A percentile compares a stretch with the other conserved stretches of the same genome.
These are phyloP conservation scores for Colistium nudipinnis DNA, from an alignment of 2,113 vertebrate species.

Conservation along the genomic window DNA sequence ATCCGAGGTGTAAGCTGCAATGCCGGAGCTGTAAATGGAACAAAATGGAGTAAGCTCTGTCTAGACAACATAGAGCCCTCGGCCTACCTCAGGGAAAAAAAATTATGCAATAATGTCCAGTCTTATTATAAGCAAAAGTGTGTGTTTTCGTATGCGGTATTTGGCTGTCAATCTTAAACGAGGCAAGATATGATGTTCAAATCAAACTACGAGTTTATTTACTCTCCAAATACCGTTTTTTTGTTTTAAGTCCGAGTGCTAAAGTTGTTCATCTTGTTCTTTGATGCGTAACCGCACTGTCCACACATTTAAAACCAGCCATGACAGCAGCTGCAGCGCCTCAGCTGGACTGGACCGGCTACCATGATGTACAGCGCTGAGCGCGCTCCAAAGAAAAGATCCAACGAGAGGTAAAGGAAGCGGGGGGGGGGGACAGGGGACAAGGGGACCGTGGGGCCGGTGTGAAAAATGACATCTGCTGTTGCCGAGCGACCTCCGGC, in stretches of 20 bases:
- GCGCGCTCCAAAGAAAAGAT: conserved; percentile 90
- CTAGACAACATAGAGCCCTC: not conserved
- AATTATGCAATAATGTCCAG: conserved; percentile 34
- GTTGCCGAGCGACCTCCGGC: conserved; percentile 83
- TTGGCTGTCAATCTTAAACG: conserved; percentile 15
- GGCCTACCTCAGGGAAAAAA: conserved; percentile 2
- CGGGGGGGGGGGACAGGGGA: conserved; percentile 15
- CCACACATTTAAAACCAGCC: conserved; percentile 41
- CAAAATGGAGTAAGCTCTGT: not conserved
- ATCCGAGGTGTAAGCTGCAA: not conserved
- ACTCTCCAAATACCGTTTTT: conserved; percentile 47
- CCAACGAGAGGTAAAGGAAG: conserved; percentile 82
- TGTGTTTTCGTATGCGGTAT: conserved; percentile 49
- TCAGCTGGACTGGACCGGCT: conserved; percentile 74
- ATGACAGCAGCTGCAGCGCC: conserved; percentile 69
- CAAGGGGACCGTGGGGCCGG: conserved; percentile 19
- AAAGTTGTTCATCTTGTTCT: conserved; percentile 49
- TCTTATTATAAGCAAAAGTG: conserved; percentile 20
- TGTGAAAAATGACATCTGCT: conserved; percentile 92
- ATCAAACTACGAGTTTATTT: conserved; percentile 57
- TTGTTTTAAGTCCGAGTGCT: conserved; percentile 23
- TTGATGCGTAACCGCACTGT: conserved; percentile 64
- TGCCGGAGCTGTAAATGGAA: not conserved
- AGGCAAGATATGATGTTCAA: conserved; percentile 33
- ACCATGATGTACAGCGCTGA: conserved; percentile 88